Conservation (phyloP, 2,888 invertebrate genomes). For the Escarpia spicata region DNA sequence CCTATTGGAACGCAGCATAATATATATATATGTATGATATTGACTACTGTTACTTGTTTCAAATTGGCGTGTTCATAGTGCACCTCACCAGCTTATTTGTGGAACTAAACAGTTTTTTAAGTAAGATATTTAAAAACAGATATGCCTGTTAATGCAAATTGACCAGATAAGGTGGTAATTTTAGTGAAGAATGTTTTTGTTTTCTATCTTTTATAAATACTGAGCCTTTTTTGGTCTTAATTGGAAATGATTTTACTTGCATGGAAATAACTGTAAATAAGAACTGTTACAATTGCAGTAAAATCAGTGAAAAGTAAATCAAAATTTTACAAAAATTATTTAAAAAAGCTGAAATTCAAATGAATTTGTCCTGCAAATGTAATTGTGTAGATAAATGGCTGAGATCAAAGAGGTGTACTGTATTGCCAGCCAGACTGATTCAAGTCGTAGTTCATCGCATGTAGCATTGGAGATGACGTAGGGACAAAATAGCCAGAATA, state of each 20-base stretch:
- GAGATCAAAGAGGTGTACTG: neutral
- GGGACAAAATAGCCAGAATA: neutral
- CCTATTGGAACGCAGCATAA: neutral
- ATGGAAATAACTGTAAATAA: neutral
- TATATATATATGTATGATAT: neutral
- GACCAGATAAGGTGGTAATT: neutral
- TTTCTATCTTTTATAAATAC: neutral
- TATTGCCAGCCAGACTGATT: neutral
- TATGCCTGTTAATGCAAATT: neutral
- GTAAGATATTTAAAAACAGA: neutral
- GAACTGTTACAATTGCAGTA: neutral
- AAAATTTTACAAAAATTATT: neutral
- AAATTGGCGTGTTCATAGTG: neutral
- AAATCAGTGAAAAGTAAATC: neutral
- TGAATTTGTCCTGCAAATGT: neutral
- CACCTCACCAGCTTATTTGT: neutral
- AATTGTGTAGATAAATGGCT: neutral
- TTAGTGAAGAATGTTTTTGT: neutral
- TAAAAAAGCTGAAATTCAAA: neutral
- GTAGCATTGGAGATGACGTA: neutral
- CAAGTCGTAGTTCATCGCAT: neutral
- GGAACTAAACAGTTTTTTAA: too few species aligned
- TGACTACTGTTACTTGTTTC: neutral
- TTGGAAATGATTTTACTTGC: neutral
- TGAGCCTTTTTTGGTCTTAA: neutral